Evolutionary conservation across 2,797 vertebrate species (phyloP).

Genomic region (Tokudaia muenninki): DNA sequence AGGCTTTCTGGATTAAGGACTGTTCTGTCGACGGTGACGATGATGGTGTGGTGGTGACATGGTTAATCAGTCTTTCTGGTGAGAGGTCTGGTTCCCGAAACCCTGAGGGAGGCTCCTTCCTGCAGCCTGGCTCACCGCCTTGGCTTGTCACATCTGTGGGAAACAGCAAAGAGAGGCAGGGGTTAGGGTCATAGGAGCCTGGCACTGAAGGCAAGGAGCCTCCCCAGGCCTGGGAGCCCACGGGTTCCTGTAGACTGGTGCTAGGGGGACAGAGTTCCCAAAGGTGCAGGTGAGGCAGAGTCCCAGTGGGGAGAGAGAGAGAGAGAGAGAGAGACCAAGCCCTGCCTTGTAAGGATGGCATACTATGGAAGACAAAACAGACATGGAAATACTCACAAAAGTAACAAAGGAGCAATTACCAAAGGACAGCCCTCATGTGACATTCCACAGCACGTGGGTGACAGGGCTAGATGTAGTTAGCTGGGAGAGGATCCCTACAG

Average conservation of each 20-base stretch:
- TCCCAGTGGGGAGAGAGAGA: neutral
- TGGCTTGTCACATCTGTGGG: constrained; percentile 96
- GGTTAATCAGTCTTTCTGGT: constrained; percentile 81
- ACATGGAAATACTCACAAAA: constrained; percentile 51
- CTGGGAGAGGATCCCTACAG: neutral
- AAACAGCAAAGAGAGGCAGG: constrained; percentile 59
- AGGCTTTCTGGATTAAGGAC: constrained; percentile 90
- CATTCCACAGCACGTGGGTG: neutral
- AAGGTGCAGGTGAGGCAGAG: neutral
- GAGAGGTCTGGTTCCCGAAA: constrained; percentile 90
- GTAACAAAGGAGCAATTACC: neutral
- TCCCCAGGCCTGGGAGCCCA: neutral
- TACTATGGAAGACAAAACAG: constrained; percentile 43
- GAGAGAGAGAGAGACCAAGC: neutral
- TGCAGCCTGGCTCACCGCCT: constrained; percentile 94
- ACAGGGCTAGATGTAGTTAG: neutral
- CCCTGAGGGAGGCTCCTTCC: constrained; percentile 87
- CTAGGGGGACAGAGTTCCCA: neutral
- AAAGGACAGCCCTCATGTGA: neutral
- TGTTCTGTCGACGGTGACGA: constrained; percentile 70
- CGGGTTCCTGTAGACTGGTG: neutral
- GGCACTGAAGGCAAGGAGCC: neutral
- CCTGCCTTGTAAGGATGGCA: neutral
- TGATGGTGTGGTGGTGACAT: constrained; percentile 53
- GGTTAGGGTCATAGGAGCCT: constrained; percentile 70